These are phyloP conservation scores for Gasterosteus aculeatus DNA, from an alignment of 2,113 vertebrate species.

Conservation along the genomic window DNA sequence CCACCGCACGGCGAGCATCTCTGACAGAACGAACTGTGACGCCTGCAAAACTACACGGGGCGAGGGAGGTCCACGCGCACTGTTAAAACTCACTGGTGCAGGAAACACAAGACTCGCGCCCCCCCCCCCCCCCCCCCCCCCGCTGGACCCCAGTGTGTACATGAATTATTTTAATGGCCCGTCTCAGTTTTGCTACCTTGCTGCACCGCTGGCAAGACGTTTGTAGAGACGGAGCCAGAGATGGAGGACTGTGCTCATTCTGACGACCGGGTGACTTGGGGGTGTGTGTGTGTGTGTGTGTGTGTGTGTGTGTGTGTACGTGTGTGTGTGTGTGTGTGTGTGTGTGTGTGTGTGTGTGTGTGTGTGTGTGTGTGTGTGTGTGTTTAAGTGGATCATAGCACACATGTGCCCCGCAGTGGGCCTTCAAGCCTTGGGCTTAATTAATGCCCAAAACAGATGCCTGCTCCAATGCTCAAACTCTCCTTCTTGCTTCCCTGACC, in stretches of 20 bases:
- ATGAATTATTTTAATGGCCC: background rate
- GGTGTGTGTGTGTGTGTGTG: constrained; percentile 11
- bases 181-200: constrained; percentile 13
- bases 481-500: constrained; percentile 17
- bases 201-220: constrained; percentile 3
- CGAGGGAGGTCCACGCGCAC: constrained; percentile 5
- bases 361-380: constrained; percentile 13
- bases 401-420: constrained; percentile 49
- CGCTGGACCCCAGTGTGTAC: constrained; percentile 31
- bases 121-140: constrained; percentile 7
- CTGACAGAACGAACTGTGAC: constrained; percentile 60
- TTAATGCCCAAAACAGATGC: constrained; percentile 31
- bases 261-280: constrained; percentile 18
- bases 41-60: background rate
- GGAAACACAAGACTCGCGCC: constrained; percentile 3
- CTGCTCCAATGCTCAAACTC: constrained; percentile 21
- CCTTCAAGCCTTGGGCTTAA: constrained; percentile 41
- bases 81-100: constrained; percentile 24
- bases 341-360: constrained; percentile 25
- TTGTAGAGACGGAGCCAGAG: constrained; percentile 1
- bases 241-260: constrained; percentile 24
- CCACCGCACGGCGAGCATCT: constrained; percentile 38
- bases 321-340: constrained; percentile 13
- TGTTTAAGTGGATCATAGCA: constrained; percentile 44
- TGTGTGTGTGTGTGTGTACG: too few relatives aligned